These are phyloP conservation scores for Panurus biarmicus DNA, from an alignment of 2,113 vertebrate species.

Conservation along the genomic window DNA sequence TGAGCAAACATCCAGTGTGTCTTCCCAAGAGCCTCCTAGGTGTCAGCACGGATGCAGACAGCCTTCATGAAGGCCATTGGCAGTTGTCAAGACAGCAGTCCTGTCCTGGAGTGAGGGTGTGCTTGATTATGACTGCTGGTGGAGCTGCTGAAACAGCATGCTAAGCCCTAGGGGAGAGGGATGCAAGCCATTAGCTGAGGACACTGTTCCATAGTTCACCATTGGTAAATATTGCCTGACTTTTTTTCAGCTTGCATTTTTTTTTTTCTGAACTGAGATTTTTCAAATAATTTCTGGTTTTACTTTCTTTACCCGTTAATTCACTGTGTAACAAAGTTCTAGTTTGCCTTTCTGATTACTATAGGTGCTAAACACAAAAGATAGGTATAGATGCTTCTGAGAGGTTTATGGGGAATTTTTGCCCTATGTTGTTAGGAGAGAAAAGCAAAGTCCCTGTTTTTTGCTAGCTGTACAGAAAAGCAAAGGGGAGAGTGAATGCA, in stretches of 20 bases:
- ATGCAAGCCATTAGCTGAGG: neutral
- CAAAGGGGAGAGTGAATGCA: neutral
- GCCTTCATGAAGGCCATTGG: accelerated
- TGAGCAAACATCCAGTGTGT: neutral
- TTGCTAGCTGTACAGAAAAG: neutral
- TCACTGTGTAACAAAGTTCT: neutral
- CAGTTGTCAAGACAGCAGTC: neutral
- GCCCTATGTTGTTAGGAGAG: neutral
- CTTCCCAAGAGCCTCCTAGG: neutral
- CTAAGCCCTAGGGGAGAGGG: neutral
- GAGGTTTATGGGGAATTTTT: neutral
- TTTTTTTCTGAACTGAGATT: neutral
- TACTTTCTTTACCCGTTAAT: neutral
- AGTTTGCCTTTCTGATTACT: neutral
- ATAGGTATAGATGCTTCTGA: neutral
- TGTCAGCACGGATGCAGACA: neutral
- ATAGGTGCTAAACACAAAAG: neutral
- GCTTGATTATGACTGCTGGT: neutral
- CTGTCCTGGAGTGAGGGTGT: neutral
- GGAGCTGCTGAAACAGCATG: neutral
- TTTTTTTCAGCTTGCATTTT: neutral
- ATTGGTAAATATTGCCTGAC: neutral
- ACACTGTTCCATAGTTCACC: neutral
- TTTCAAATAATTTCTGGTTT: neutral
- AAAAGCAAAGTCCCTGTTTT: neutral